Base-by-base conservation (phyloP, 2,888 invertebrate genomes). In the Andrena minutula region DNA sequence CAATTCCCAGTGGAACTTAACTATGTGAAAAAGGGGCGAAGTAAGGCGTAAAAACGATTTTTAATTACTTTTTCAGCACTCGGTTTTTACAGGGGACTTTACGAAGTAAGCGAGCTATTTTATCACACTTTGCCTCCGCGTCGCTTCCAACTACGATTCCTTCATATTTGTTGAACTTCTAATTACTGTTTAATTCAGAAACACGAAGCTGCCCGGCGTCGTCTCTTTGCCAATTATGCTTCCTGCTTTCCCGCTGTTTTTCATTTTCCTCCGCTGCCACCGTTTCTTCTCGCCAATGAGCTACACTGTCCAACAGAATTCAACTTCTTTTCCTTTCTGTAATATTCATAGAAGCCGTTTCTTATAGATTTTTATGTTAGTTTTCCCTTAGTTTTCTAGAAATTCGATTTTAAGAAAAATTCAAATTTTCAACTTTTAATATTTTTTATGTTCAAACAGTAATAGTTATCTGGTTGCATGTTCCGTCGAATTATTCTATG, bases 111-210 rank as follows among this genome's bases (percentile, higher is more conserved):
- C 2, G n/a, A 8, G 30, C 7, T 53, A 56, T 12, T 69, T 56
- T 75, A 56, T 56, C 63, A 35, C 20, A 49, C 64, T 69, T 53
- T 32, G n/a, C 32, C 30, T 41, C n/a, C 64, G 10, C 23, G 47
- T 3, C 41, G 16, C 10, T 3, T 8, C 12, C 23, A 2, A 1
- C 7, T 6, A 5, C 20, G 51, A 41, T 61, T 26, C 30, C 60
- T 78, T 71, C 32, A 47, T 60, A 60, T 79, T 78, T 64, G 51
- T 61, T 71, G 47, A 78, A 79, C 63, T 78, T 79, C 78, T 79
- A 78, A 79, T 63, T 71, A 66, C 53, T 60, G 16, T 78, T 66
- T 71, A 47, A 78, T 78, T 76, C 78, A 56, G 28, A 53, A 12
- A 16, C 32, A 10, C 58, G n/a, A 23, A 16, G 12, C 32, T 1